Conservation (phyloP, 2,797 vertebrate genomes). For the Enteromius treurensis region DNA sequence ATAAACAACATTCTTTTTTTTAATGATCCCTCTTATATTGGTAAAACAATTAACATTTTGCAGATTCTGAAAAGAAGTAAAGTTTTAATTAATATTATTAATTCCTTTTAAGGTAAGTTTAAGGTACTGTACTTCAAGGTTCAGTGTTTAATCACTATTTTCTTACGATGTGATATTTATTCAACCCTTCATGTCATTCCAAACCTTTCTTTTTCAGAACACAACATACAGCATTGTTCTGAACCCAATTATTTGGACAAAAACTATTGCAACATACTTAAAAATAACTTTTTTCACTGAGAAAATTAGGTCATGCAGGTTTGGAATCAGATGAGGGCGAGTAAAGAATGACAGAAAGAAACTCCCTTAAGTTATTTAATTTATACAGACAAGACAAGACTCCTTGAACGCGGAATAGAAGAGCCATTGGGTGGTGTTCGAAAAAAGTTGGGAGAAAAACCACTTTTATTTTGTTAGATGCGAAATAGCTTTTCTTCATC, state of each 20-base stretch:
- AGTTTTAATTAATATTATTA: too few species aligned
- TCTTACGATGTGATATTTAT: not conserved
- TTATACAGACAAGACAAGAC: not conserved
- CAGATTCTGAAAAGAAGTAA: too few species aligned
- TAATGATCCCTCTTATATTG: too few species aligned
- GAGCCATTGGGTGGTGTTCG: not conserved
- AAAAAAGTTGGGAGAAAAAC: not conserved
- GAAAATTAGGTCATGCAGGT: not conserved
- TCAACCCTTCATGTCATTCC: not conserved
- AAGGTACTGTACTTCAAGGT: not conserved
- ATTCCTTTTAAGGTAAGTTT: too few species aligned
- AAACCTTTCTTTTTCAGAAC: not conserved
- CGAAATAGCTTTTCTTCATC: conserved; percentile 1
- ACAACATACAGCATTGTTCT: not conserved
- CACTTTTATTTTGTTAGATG: not conserved
- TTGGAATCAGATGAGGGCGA: not conserved
- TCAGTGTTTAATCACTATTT: not conserved
- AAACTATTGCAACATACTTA: not conserved
- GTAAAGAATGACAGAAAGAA: not conserved
- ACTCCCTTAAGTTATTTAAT: not conserved
- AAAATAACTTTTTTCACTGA: not conserved
- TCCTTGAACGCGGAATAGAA: not conserved
- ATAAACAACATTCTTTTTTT: too few species aligned
- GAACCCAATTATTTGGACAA: not conserved
- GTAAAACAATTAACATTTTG: too few species aligned